Conservation (phyloP, 35 echinoderm and acorn worm genomes). For the Ptychodera flava region DNA sequence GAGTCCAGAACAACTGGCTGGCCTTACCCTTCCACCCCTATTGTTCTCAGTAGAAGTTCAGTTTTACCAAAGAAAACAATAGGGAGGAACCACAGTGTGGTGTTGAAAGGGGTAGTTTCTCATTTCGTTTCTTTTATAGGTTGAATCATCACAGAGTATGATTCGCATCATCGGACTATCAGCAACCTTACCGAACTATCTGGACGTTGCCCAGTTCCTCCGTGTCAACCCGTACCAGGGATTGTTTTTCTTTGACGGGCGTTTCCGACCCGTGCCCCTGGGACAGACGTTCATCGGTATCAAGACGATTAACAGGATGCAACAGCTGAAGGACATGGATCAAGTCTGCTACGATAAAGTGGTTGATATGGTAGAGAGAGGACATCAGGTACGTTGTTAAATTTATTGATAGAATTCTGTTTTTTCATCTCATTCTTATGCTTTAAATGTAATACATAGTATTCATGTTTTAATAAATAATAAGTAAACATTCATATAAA, state of each 20-base stretch:
- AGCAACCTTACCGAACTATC: conserved; percentile 89
- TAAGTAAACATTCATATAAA: too few relatives aligned
- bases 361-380: conserved; percentile 41
- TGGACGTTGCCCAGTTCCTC: conserved; percentile 81
- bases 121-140: conserved; percentile 42
- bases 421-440: too few relatives aligned
- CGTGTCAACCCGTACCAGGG: conserved; percentile 82
- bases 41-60: too few relatives aligned
- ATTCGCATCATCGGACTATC: conserved; percentile 89
- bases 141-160: conserved; percentile 92
- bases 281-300: conserved; percentile 82
- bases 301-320: conserved; percentile 75
- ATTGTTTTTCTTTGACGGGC: conserved; percentile 89
- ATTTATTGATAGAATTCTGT: too few relatives aligned
- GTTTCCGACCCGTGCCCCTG: conserved; percentile 84
- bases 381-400: conserved; percentile 82
- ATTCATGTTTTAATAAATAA: not conserved
- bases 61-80: too few relatives aligned
- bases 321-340: conserved; percentile 85
- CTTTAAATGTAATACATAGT: not conserved
- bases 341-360: conserved; percentile 97
- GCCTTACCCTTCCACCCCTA: too few relatives aligned
- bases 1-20: too few relatives aligned
- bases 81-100: too few relatives aligned
- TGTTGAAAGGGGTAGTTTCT: too few relatives aligned